A percentile compares a stretch with the other conserved stretches of the same genome.
These are phyloP conservation scores for honey bee (Apis mellifera) DNA, from an alignment of 1,140 invertebrate genomes.

Conservation along the genomic window DNA sequence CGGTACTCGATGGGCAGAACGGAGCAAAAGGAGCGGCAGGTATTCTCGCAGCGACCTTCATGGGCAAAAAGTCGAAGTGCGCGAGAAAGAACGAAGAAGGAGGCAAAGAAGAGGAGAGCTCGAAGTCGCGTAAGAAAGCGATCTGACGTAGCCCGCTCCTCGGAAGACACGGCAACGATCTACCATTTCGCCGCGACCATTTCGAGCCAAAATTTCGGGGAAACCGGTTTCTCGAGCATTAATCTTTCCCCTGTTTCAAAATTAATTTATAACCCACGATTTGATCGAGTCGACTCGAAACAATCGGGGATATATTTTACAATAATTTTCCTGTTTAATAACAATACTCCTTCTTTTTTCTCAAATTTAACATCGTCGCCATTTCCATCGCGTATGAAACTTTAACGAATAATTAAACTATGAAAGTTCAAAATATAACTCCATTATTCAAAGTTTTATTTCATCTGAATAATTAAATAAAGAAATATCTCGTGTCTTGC, in stretches of 20 bases:
- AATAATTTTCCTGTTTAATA: no score
- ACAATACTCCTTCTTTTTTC: no score
- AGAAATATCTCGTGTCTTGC: no score
- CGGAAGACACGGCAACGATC: slow-evolving; percentile 58
- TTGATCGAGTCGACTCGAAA: background rate
- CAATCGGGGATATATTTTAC: no score
- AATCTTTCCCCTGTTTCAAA: background rate
- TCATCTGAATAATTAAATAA: no score
- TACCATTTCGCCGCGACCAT: background rate
- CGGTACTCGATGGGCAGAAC: slow-evolving; percentile 24
- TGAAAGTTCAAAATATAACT: no score
- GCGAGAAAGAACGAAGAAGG: slow-evolving; percentile 50
- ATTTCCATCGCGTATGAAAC: no score
- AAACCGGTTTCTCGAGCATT: background rate
- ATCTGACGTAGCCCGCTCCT: slow-evolving; percentile 53
- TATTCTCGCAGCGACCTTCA: slow-evolving; percentile 49
- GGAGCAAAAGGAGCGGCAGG: slow-evolving; percentile 42
- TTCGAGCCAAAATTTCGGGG: background rate
- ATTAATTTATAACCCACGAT: background rate
- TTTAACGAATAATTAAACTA: no score
- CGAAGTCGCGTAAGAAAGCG: slow-evolving; percentile 38
- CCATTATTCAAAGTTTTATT: no score
- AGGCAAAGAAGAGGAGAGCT: slow-evolving; percentile 44
- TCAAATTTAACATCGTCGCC: no score
- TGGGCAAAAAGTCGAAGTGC: slow-evolving; percentile 45